Conservation (phyloP, 2,797 vertebrate species). For the Rallus crepitans region DNA sequence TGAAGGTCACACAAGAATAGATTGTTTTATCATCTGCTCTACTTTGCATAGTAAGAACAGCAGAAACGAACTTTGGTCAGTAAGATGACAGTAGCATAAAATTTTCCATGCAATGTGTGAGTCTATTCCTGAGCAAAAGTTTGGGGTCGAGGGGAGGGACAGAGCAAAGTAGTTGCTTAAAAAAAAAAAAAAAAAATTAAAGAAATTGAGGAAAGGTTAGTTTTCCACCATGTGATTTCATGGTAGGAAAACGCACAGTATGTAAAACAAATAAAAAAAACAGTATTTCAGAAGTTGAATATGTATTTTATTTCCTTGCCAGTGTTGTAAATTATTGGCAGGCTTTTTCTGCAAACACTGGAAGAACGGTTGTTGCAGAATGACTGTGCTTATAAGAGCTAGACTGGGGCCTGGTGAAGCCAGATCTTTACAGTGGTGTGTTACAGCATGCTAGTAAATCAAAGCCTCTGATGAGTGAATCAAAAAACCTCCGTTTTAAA, state of each 20-base stretch:
- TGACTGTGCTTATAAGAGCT: background rate
- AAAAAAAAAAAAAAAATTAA: background rate
- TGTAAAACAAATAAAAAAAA: background rate
- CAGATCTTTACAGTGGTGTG: background rate
- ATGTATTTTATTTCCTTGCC: background rate
- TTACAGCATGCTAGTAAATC: background rate
- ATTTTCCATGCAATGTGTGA: background rate
- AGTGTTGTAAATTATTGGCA: background rate
- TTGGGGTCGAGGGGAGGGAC: background rate
- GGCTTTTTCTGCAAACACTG: background rate
- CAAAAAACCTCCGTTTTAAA: no score
- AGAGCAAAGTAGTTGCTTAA: background rate
- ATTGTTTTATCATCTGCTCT: background rate
- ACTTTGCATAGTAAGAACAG: background rate
- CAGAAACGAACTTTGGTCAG: background rate
- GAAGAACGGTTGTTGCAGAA: background rate
- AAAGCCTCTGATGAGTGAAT: background rate
- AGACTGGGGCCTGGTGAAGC: background rate
- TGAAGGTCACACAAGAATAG: background rate
- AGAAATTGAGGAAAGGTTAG: background rate
- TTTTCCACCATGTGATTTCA: background rate
- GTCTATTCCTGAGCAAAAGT: background rate
- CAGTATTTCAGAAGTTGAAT: background rate
- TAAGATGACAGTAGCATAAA: background rate
- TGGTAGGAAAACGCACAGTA: background rate